phyloP scores from a whole-genome alignment of 2,888 invertebrate species.

The Diarsia brunnea region DNA sequence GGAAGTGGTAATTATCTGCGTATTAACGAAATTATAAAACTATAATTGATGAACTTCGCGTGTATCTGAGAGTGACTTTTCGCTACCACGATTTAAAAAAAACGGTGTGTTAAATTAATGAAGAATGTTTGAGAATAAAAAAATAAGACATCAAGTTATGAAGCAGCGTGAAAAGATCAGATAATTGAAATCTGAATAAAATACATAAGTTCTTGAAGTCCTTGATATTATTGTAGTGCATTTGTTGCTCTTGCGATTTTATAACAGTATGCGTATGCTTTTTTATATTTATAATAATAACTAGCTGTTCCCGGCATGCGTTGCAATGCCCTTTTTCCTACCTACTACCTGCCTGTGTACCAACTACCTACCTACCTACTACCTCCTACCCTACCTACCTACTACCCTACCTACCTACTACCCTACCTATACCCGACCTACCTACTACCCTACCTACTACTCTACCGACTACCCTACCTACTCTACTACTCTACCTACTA shows the following conservation, averaged over 20 bases:
- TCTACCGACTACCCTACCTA: too few relatives aligned
- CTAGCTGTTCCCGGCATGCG: too few relatives aligned
- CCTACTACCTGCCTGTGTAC: too few relatives aligned
- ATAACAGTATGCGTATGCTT: not conserved
- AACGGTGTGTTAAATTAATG: not conserved
- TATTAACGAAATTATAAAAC: not conserved
- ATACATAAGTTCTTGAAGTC: not conserved
- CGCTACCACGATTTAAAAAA: not conserved
- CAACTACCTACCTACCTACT: too few relatives aligned
- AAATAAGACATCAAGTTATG: not conserved
- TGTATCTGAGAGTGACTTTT: not conserved
- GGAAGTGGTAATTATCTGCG: not conserved
- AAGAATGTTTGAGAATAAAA: too few relatives aligned
- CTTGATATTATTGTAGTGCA: not conserved
- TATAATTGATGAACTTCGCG: not conserved
- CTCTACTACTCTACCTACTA: too few relatives aligned
- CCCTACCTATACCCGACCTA: too few relatives aligned
- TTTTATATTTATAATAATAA: slow-evolving; percentile 7
- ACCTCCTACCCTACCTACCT: too few relatives aligned
- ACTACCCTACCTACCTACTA: too few relatives aligned
- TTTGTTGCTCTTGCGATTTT: slow-evolving; percentile 23
- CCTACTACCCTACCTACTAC: too few relatives aligned
- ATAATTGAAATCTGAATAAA: not conserved
- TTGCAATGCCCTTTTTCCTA: too few relatives aligned
- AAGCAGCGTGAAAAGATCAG: not conserved